These are phyloP conservation scores for Ammodytes marinus DNA, from an alignment of 2,113 vertebrate species.

Conservation along the genomic window DNA sequence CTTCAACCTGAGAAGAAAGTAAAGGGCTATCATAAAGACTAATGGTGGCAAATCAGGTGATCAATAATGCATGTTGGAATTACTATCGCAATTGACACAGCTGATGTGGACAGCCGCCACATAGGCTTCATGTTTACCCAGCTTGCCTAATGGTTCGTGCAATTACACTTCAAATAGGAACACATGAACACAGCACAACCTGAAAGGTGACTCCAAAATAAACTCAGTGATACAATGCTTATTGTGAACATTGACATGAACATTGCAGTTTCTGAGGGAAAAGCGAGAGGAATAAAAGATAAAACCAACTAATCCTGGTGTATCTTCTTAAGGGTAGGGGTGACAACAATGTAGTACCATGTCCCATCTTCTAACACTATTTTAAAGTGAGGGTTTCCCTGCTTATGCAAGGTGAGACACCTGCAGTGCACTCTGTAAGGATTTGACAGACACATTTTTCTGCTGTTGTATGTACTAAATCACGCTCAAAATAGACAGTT, in stretches of 20 bases:
- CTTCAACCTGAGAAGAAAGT: background rate
- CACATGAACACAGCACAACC: constrained; percentile 1
- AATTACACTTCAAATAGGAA: constrained; percentile 8
- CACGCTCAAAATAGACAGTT: background rate
- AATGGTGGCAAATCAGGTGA: background rate
- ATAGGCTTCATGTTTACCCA: constrained; percentile 33
- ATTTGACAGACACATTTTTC: background rate
- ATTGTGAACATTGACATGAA: background rate
- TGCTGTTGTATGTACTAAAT: background rate
- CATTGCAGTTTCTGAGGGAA: background rate
- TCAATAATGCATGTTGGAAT: background rate
- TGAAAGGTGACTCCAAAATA: constrained; percentile 30
- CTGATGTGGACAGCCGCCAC: background rate
- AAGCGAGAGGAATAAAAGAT: background rate
- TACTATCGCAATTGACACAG: constrained; percentile 7
- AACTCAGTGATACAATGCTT: background rate
- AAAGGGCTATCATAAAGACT: constrained; percentile 4
- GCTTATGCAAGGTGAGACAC: background rate
- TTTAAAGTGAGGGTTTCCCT: background rate
- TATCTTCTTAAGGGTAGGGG: background rate
- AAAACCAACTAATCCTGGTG: background rate
- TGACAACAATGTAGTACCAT: background rate
- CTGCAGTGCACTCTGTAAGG: background rate
- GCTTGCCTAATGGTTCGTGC: background rate
- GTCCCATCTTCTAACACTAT: background rate